Base-by-base conservation (phyloP, 2,888 invertebrate genomes). In the Apeira syringaria region DNA sequence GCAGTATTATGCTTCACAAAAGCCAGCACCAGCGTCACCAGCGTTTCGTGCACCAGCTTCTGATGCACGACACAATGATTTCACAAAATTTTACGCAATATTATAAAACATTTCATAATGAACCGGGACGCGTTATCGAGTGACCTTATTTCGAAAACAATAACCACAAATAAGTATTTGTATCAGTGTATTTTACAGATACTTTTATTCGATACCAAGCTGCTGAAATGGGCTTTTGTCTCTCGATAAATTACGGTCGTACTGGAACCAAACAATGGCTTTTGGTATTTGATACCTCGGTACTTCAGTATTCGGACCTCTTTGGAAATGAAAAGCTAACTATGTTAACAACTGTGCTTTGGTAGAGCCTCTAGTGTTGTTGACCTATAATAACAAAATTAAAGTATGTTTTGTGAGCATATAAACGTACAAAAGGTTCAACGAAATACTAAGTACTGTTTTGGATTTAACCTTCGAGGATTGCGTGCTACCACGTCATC, bases 271-370 rank as follows among this genome's bases (percentile, higher is more conserved):
- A 29, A 49, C 37, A 34, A 31, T 36, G 26, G 35, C 31, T 40
- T 31, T 20, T n/a, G 27, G 25, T 35, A 36, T n/a, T 17, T 4
- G 5, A 17, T 17, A 17, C 17, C 17, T 29, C 12, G 18, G 27
- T 7, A 20, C 9, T 17, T 26, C 26, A 17, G 17, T 8, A 32
- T 26, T 22, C 5, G 26, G 3, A 6, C 4, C 31, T 22, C 12
- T 7, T 10, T 11, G 61, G 57, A 67, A 74, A 74, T 67, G 63
- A 65, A 62, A 69, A 62, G 61, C 64, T 68, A 71, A 73, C 70
- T 66, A 68, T 64, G 60, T 64, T 66, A 66, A 65, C 61, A 4
- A 13, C 11, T 64, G 60, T 56, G 49, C 39, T 38, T 50, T 50
- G 44, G 45, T 51, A 45, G 24, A 34, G 42, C 26, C 36, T 35